phyloP scores from a whole-genome alignment of 2,113 vertebrate species.

The Tinamus guttatus region DNA sequence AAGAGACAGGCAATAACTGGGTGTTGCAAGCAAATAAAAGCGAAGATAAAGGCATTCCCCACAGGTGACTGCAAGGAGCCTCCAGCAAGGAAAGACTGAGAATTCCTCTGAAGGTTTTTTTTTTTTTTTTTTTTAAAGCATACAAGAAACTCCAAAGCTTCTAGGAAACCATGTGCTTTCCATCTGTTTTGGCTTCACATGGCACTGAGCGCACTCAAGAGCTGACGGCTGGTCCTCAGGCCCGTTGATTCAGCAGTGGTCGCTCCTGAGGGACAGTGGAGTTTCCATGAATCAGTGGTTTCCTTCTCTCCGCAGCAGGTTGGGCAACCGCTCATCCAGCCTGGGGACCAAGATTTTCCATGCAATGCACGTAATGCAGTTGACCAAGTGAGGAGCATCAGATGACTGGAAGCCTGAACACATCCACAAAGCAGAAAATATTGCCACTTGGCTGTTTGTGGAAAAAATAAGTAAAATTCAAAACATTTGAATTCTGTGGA shows the following conservation, averaged over 20 bases:
- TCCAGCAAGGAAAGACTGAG: neutral
- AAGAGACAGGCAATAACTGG: neutral
- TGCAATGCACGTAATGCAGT: neutral
- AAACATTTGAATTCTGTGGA: neutral
- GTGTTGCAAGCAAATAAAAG: neutral
- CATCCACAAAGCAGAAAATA: neutral
- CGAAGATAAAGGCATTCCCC: neutral
- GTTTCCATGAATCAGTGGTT: constrained; percentile 44
- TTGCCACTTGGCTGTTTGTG: neutral
- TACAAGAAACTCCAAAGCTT: neutral
- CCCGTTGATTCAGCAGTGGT: constrained; percentile 5
- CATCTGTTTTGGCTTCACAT: neutral
- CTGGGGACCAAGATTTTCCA: neutral
- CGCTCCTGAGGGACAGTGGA: neutral
- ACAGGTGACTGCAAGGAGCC: neutral
- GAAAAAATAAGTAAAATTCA: neutral
- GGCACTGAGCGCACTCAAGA: neutral
- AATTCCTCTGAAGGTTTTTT: neutral
- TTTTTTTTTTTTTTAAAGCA: too few species aligned
- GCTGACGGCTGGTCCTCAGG: neutral
- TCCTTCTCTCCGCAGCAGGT: neutral
- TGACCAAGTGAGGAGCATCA: neutral
- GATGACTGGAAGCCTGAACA: neutral
- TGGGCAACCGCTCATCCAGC: neutral
- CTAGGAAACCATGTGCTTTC: neutral